Conservation (phyloP, 1,140 invertebrate genomes). For the Calliopsis andreniformis region DNA sequence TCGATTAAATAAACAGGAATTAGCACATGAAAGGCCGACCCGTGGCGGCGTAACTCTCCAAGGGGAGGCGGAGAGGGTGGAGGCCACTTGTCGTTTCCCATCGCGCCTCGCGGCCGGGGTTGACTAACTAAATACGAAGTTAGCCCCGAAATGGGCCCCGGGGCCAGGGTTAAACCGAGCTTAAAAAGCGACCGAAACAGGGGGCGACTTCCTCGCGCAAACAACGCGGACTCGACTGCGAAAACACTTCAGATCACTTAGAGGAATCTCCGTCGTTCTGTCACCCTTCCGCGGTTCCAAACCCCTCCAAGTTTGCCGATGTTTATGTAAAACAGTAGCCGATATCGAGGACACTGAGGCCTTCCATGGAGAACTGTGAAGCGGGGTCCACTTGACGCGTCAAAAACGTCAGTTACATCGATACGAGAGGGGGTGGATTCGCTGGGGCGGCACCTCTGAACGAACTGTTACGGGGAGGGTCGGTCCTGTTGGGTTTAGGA, state of each 20-base stretch:
- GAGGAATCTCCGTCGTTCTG: constrained; percentile 55
- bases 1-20: constrained; percentile 75
- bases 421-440: constrained; percentile 29
- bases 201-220: constrained; percentile 55
- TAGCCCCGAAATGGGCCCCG: constrained; percentile 74
- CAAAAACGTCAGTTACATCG: constrained; percentile 78
- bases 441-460: not conserved
- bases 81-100: constrained; percentile 80
- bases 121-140: constrained; percentile 81
- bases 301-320: constrained; percentile 50
- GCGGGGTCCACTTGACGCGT: constrained; percentile 76
- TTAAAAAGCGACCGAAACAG: constrained; percentile 70
- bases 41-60: constrained; percentile 20
- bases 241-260: constrained; percentile 76
- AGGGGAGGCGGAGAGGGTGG: not conserved
- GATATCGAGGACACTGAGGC: constrained; percentile 43
- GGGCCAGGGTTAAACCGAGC: constrained; percentile 79
- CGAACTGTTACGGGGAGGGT: not conserved
- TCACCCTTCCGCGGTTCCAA: constrained; percentile 26
- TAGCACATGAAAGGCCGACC: constrained; percentile 73
- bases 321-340: constrained; percentile 79
- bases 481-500: constrained; percentile 27
- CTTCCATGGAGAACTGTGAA: constrained; percentile 27
- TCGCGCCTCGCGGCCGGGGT: constrained; percentile 78
- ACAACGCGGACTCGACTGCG: constrained; percentile 76